Evolutionary conservation across 2,797 vertebrate species (phyloP).

Genomic region (Eulemur coronatus): DNA sequence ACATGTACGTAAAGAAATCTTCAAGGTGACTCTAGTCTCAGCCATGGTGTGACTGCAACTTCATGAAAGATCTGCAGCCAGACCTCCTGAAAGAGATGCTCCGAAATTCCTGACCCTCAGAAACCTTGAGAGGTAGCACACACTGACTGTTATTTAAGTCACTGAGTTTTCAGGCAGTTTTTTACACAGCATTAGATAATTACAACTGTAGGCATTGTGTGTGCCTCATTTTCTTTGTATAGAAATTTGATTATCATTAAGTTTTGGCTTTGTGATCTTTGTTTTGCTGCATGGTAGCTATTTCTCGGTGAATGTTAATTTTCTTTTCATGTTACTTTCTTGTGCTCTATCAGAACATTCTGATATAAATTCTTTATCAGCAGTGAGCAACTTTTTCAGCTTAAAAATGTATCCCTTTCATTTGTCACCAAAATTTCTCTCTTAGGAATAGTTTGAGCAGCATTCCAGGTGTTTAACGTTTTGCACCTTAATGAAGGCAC

Average conservation of each 20-base stretch:
- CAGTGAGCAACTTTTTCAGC: slow-evolving; percentile 72
- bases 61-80: not conserved
- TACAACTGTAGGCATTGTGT: not conserved
- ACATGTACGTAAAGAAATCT: not conserved
- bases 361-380: slow-evolving; percentile 80
- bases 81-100: not conserved
- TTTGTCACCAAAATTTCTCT: slow-evolving; percentile 84
- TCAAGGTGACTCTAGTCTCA: not conserved
- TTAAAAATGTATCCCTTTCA: slow-evolving; percentile 82
- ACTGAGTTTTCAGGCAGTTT: not conserved
- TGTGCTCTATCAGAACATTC: slow-evolving; percentile 77
- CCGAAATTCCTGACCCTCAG: not conserved
- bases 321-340: slow-evolving; percentile 79
- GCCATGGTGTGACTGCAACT: not conserved
- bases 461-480: slow-evolving; percentile 85
- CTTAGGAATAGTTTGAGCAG: slow-evolving; percentile 82
- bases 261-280: slow-evolving; percentile 25
- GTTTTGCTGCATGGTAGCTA: not conserved
- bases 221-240: not conserved
- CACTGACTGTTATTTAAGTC: not conserved
- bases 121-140: not conserved
- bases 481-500: slow-evolving; percentile 83
- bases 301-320: slow-evolving; percentile 79
- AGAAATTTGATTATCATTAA: slow-evolving; percentile 15
- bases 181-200: not conserved